Base-by-base conservation (phyloP, 1,140 invertebrate genomes). In the Conopomorpha cramerella region DNA sequence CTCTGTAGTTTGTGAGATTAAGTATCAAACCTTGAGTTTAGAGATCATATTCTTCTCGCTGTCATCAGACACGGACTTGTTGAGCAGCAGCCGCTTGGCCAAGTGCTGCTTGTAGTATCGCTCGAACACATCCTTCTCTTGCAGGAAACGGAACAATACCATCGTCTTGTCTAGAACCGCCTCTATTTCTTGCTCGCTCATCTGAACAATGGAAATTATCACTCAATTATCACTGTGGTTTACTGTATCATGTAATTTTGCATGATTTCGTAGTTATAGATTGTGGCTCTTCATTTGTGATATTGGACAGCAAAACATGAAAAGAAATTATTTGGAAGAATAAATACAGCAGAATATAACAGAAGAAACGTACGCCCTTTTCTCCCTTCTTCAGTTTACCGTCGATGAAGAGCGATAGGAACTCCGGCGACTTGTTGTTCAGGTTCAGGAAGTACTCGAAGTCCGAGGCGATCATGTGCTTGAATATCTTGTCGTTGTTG, bases 1-100 rank as follows among this genome's bases (percentile, higher is more conserved):
- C n/a, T n/a, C n/a, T n/a, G n/a, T n/a, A n/a, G n/a, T n/a, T n/a
- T n/a, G n/a, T n/a, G n/a, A n/a, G n/a, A n/a, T n/a, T n/a, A n/a
- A n/a, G n/a, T n/a, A n/a, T n/a, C 36, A 36, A 67, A 95, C 95
- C 91, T 99, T 99, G 50, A 99, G 83, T 84, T 99, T 99, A 42
- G 96, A 97, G 81, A 99, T 99, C 97, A 99, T 99, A 72, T 97
- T 98, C 68, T 99, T 99, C 77, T 99, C 98, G 50, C 93, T 95
- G 79, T 99, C 98, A 77, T 99, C 97, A 1, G 95, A 98, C 23
- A 98, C 93, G 41, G 95, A 98, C 80, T 99, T 99, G 77, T 99
- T 98, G 33, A 99, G 84, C 32, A 99, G 82, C 36, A 99, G 84
- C 45, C 98, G 84, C 74, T 99, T 98, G 16, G 97, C 96, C 49